Evolutionary conservation across 35 echinoderm and acorn worm species (phyloP).

Genomic region (Strongylocentrotus purpuratus): DNA sequence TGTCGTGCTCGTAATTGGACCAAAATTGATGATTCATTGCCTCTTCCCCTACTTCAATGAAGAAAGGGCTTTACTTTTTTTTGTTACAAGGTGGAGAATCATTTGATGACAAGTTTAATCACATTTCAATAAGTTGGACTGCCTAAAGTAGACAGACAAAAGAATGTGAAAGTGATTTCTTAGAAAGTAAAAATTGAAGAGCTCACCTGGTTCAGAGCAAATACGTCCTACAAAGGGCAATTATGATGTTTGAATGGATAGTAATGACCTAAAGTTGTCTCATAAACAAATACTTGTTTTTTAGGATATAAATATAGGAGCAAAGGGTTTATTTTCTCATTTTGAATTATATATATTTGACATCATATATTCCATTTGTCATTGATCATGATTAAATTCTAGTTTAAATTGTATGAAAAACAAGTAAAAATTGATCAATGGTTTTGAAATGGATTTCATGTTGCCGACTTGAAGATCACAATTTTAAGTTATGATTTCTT

Average conservation of each 20-base stretch:
- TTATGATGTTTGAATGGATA: no score
- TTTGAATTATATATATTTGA: no score
- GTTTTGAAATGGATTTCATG: neutral
- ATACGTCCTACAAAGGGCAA: no score
- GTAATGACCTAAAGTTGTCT: no score
- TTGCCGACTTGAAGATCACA: no score
- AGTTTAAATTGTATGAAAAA: no score
- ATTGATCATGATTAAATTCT: no score
- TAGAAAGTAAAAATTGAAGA: neutral
- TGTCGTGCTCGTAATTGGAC: neutral
- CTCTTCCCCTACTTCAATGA: neutral
- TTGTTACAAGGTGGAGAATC: neutral
- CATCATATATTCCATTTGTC: no score
- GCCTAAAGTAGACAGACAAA: neutral
- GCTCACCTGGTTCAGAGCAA: neutral
- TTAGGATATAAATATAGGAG: neutral
- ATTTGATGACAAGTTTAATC: neutral
- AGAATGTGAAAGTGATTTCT: neutral
- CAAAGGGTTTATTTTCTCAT: neutral
- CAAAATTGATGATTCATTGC: neutral
- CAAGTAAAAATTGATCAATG: no score
- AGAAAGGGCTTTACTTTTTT: neutral
- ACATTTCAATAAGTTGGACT: neutral
- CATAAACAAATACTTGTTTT: neutral
- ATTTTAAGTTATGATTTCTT: no score